phyloP scores from a whole-genome alignment of 2,888 invertebrate genomes.

The Venusia cambrica region DNA sequence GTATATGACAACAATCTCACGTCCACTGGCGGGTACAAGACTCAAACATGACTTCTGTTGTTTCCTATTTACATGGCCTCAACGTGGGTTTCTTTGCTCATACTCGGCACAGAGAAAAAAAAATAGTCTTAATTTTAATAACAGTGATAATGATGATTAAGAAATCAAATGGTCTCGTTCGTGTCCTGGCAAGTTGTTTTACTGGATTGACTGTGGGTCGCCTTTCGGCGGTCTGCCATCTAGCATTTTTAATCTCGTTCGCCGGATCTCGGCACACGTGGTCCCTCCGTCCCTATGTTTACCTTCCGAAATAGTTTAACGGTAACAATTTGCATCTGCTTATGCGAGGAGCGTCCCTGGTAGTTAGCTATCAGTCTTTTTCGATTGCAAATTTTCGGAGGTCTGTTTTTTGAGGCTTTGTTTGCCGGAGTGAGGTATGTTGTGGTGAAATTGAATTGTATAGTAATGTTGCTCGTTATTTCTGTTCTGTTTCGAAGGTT shows the following conservation, averaged over 20 bases:
- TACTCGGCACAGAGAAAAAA: too few relatives aligned
- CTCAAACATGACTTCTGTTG: too few relatives aligned
- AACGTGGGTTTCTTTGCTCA: too few relatives aligned
- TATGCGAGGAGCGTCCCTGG: slow-evolving; percentile 74
- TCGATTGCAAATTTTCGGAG: slow-evolving; percentile 37
- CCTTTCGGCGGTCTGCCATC: slow-evolving; percentile 68
- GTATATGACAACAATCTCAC: too few relatives aligned
- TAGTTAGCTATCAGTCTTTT: slow-evolving; percentile 71
- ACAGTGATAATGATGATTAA: too few relatives aligned
- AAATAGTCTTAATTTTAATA: too few relatives aligned
- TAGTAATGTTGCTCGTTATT: slow-evolving; percentile 13
- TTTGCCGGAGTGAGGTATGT: slow-evolving; percentile 24
- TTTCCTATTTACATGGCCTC: too few relatives aligned
- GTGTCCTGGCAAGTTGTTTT: slow-evolving; percentile 6
- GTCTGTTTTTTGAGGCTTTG: slow-evolving; percentile 27
- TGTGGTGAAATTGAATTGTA: slow-evolving; percentile 13
- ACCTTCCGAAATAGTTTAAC: slow-evolving; percentile 81
- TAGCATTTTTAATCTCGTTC: slow-evolving; percentile 80
- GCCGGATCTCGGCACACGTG: slow-evolving; percentile 70
- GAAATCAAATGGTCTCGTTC: too few relatives aligned
- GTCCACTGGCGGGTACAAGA: too few relatives aligned
- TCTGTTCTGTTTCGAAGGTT: neutral
- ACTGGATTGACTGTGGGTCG: slow-evolving; percentile 42
- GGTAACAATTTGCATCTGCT: slow-evolving; percentile 79
- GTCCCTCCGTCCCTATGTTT: slow-evolving; percentile 71